These are phyloP conservation scores for Dicentrarchus labrax DNA, from an alignment of 2,113 vertebrate genomes.

Conservation along the genomic window DNA sequence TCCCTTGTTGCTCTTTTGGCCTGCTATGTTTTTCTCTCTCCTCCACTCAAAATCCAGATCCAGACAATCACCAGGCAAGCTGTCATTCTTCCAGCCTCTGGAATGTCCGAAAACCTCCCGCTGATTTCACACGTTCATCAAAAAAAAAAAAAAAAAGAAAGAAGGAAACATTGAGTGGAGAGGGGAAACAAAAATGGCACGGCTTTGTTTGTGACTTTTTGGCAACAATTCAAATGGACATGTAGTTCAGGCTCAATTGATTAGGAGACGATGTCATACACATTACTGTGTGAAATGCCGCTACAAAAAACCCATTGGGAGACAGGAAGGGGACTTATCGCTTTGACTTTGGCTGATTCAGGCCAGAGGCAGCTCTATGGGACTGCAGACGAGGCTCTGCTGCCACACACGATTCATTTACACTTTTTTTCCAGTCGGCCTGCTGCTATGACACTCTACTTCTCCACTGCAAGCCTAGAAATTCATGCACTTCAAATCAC, in stretches of 20 bases:
- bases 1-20: constrained; percentile 71
- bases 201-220: constrained; percentile 32
- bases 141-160: neutral
- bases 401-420: constrained; percentile 24
- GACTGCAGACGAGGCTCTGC: constrained; percentile 11
- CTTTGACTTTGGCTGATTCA: constrained; percentile 66
- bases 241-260: constrained; percentile 13
- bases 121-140: constrained; percentile 54
- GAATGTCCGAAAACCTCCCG: constrained; percentile 73
- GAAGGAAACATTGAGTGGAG: neutral
- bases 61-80: constrained; percentile 81
- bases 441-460: constrained; percentile 11
- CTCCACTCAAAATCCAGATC: constrained; percentile 61
- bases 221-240: constrained; percentile 9
- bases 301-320: constrained; percentile 8
- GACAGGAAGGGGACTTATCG: constrained; percentile 57
- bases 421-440: constrained; percentile 12
- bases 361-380: constrained; percentile 49
- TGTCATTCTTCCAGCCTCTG: constrained; percentile 74
- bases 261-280: constrained; percentile 24
- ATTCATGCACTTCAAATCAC: neutral
- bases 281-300: constrained; percentile 30
- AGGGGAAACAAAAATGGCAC: neutral
- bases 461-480: neutral
- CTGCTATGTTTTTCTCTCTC: constrained; percentile 58